Evolutionary conservation across 2,888 invertebrate genomes (phyloP), one percentile per base, ranked within the genome.

Genomic region (Sisyra nigra): DNA sequence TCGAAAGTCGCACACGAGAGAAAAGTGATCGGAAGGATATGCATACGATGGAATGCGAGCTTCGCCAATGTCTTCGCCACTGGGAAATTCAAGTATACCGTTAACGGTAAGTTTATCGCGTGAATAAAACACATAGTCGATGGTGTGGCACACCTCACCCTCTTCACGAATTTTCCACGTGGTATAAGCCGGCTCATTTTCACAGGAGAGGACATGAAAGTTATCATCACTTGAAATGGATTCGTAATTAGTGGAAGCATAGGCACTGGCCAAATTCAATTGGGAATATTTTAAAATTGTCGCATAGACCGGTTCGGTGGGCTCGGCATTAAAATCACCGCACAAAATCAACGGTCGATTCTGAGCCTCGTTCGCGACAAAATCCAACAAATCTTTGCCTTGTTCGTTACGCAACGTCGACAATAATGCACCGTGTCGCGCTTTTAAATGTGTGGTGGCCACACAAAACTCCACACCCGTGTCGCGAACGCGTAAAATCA

Each of bases 1-100:
- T 43, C 50, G 53, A 50, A 79, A 72, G 58, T 80, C 80, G 54
- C 75, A 74, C 42, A 76, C 74, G 46, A 84, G 64, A 1, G 81
- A 79, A 53, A 84, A 76, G 56, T 84, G 84, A 64, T 84, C 84
- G 2, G 82, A 83, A 1, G 83, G 80, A 60, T 82, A 83, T 41
- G 64, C 60, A 49, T 69, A 66, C 42, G 76, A 76, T 2, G 83
- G 83, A 17, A 81, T 72, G 38, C 79, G 66, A 49, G 71, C 66
- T 41, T 67, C 63, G 1, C 82, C 82, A 42, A 84, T 72, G 50
- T 79, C 74, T 17, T 74, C 71, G 31, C 65, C 76, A 1, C 67
- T 66, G 0, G 83, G 81, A 46, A 82, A 68, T 42, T 69, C 63
- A 24, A 77, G 55, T 3, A 74, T 58, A 2, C 67, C 62, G 10